Evolutionary conservation across 2,888 invertebrate genomes (phyloP).

Genomic region (Petrophora chlorosata): DNA sequence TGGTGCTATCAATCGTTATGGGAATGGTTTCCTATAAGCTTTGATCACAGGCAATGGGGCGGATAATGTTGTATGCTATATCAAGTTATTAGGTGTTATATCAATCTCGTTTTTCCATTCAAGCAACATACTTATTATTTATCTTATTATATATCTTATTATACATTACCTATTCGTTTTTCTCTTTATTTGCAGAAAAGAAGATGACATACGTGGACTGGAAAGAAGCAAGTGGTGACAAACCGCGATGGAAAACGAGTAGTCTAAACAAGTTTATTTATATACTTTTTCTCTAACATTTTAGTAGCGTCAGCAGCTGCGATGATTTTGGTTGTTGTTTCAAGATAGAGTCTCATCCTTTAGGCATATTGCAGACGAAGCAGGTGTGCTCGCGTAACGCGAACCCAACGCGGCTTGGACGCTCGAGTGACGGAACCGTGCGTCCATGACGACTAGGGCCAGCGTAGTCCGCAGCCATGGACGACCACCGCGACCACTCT

Average conservation of each 20-base stretch:
- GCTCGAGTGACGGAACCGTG: slow-evolving; percentile 40
- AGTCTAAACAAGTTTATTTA: slow-evolving; percentile 35
- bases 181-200: slow-evolving; percentile 38
- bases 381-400: slow-evolving; percentile 61
- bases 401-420: slow-evolving; percentile 51
- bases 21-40: slow-evolving; percentile 34
- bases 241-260: slow-evolving; percentile 46
- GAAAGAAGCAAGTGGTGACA: slow-evolving; percentile 17
- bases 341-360: not conserved
- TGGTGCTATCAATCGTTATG: slow-evolving; percentile 24
- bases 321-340: slow-evolving; percentile 30
- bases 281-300: slow-evolving; percentile 21
- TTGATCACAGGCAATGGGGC: slow-evolving; percentile 48
- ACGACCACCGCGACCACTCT: slow-evolving; percentile 67
- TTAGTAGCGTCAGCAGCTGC: slow-evolving; percentile 46
- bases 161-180: not conserved
- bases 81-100: not conserved
- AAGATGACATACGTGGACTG: slow-evolving; percentile 16
- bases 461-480: slow-evolving; percentile 75
- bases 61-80: slow-evolving; percentile 29
- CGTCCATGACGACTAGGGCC: slow-evolving; percentile 51
- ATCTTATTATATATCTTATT: too few relatives aligned
- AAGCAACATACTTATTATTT: not conserved
- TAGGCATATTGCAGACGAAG: slow-evolving; percentile 31
- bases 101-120: not conserved